Percentiles rank a stretch among this genome's conserved stretches.
phyloP scores from a whole-genome alignment of 2,113 vertebrate species.

The Protobothrops flavoviridis region DNA sequence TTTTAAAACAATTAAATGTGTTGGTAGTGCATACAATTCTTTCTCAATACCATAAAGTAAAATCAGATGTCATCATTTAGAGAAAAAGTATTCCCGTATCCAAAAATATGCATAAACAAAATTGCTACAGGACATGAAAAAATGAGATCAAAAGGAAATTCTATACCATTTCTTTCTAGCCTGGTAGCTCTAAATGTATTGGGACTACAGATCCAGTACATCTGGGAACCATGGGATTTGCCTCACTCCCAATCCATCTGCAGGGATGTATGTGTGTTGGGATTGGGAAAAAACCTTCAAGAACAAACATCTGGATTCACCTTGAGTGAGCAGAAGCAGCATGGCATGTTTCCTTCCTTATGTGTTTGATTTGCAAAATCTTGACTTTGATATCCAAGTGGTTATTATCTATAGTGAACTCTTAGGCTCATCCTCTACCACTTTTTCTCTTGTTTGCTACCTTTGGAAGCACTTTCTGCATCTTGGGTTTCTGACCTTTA shows the following conservation, averaged over 20 bases:
- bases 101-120: background rate
- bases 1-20: background rate
- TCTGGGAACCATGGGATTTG: background rate
- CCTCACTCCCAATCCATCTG: background rate
- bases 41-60: background rate
- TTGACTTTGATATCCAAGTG: background rate
- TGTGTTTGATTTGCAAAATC: background rate
- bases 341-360: background rate
- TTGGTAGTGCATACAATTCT: background rate
- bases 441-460: background rate
- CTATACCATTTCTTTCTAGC: background rate
- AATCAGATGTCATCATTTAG: background rate
- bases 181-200: background rate
- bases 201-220: background rate
- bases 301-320: background rate
- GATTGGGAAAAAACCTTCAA: background rate
- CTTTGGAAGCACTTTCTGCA: background rate
- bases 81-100: background rate
- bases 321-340: background rate
- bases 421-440: background rate
- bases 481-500: conserved; percentile 12
- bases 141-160: background rate
- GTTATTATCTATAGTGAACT: background rate
- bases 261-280: background rate
- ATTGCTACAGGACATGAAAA: background rate